Evolutionary conservation across 2,113 vertebrate genomes (phyloP), one percentile per base, ranked within the genome.

Genomic region (Pavo muticus): DNA sequence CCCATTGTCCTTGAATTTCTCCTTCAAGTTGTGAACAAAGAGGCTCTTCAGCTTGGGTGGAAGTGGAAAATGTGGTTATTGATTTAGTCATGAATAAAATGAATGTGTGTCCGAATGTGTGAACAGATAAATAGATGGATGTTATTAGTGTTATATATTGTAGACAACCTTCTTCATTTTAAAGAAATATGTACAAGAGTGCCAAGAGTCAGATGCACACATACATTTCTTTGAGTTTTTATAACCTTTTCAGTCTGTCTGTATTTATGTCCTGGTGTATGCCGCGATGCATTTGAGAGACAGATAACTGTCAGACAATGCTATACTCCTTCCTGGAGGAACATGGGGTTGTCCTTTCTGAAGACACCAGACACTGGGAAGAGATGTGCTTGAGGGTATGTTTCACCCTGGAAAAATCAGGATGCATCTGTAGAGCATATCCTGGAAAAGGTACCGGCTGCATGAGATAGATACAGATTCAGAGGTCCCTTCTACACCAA

Each of bases 51-150:
- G 85, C 85, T 93, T 81, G 72, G 37, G 50, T 84, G 64, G 69
- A 94, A 71, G 60, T 88, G 42, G 72, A 80, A 88, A 94, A 71
- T 77, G 69, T 84, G 30, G 69, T 86, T 94, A 88, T 91, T 84
- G 95, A 95, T 96, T 90, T 90, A 93, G 69, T 50, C 27, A 64
- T 56, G 83, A 94, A 88, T 94, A 96, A 96, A 91, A 88, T 74
- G 85, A 94, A 86, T 64, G 72, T 29, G 54, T 80, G 50, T 52
- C 74, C 54, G 45, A 93, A 86, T 42, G 47, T 80, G 70, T 50
- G 56, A 91, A 29, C 68, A 0, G 1, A 70, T 73, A 83, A 95
- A 90, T 80, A 21, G 68, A 76, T 54, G 56, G 30, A 74, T 80
- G 79, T 79, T 88, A 45, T 67, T 91, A 63, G 59, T 39, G 45